A percentile compares a stretch with the other conserved stretches of the same genome.
Evolutionary conservation across 1,140 invertebrate genomes (phyloP).

Genomic region (Aphelinus certus): DNA sequence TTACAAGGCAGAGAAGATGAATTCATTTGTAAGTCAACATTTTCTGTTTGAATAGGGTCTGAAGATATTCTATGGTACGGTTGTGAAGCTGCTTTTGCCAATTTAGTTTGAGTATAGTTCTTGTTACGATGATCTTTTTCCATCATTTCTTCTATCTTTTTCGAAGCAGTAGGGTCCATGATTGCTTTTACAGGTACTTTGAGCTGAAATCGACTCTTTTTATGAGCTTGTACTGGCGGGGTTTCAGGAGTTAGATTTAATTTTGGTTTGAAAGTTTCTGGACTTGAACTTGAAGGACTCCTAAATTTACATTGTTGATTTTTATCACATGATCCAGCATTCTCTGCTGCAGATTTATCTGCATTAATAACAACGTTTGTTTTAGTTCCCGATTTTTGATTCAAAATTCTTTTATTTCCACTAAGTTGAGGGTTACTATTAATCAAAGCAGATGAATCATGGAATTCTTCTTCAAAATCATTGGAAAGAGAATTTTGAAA

Average conservation of each 20-base stretch:
- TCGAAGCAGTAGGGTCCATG: constrained; percentile 44
- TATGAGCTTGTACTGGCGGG: constrained; percentile 9
- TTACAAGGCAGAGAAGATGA: no score
- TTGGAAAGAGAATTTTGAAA: constrained; percentile 5
- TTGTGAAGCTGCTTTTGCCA: not conserved
- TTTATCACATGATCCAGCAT: no score
- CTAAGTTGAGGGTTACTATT: no score
- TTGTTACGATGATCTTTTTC: constrained; percentile 40
- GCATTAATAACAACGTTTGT: no score
- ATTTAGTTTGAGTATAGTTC: not conserved
- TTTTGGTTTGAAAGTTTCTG: not conserved
- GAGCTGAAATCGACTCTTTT: constrained; percentile 50
- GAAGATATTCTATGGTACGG: not conserved
- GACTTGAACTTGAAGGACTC: no score
- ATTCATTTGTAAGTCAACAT: not conserved
- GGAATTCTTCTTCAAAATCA: constrained; percentile 7
- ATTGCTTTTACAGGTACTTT: constrained; percentile 54
- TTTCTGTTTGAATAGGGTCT: not conserved
- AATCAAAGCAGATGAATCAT: no score
- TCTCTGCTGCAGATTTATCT: no score
- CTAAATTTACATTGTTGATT: no score
- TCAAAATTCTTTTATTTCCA: no score
- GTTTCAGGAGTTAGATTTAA: not conserved
- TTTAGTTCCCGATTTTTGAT: no score
- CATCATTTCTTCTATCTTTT: constrained; percentile 51